A percentile compares a stretch with the other conserved stretches of the same genome.
phyloP scores from a whole-genome alignment of 2,113 vertebrate genomes.

The Forbesichthys papilliferus region DNA sequence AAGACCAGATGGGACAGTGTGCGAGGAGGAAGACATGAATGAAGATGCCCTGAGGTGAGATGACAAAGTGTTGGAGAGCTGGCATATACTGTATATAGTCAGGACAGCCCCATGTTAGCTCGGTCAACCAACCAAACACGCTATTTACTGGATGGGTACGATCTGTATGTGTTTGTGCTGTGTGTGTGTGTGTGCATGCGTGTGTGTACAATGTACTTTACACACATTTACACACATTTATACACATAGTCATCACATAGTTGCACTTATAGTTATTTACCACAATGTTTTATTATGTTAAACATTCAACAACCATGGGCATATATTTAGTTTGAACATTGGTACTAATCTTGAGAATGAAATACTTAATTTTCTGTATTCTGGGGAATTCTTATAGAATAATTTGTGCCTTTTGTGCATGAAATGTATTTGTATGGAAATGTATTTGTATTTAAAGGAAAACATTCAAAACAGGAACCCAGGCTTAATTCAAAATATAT shows the following conservation, averaged over 20 bases:
- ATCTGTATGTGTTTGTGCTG: slow-evolving; percentile 33
- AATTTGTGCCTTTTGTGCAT: no score
- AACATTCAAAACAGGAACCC: no score
- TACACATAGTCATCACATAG: slow-evolving; percentile 5
- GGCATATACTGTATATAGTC: slow-evolving; percentile 10
- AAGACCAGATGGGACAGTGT: slow-evolving; percentile 26
- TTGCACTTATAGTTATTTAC: slow-evolving; percentile 1
- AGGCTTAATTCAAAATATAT: no score
- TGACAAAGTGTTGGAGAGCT: slow-evolving; percentile 33
- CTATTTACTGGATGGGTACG: slow-evolving; percentile 39
- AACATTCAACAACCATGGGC: slow-evolving; percentile 3
- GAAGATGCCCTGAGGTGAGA: slow-evolving; percentile 31
- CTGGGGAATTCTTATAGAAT: no score
- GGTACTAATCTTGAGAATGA: no score
- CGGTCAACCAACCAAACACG: slow-evolving; percentile 2
- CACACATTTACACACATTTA: not conserved
- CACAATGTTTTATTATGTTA: not conserved
- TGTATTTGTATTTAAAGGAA: no score
- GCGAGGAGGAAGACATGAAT: slow-evolving; percentile 31
- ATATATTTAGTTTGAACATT: no score
- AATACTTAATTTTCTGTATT: no score
- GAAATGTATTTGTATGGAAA: no score
- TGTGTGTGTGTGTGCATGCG: not conserved
- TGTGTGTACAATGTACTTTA: not conserved
- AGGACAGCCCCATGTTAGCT: not conserved